Conservation (phyloP, 2,113 vertebrate species). For the Gambusia holbrooki region DNA sequence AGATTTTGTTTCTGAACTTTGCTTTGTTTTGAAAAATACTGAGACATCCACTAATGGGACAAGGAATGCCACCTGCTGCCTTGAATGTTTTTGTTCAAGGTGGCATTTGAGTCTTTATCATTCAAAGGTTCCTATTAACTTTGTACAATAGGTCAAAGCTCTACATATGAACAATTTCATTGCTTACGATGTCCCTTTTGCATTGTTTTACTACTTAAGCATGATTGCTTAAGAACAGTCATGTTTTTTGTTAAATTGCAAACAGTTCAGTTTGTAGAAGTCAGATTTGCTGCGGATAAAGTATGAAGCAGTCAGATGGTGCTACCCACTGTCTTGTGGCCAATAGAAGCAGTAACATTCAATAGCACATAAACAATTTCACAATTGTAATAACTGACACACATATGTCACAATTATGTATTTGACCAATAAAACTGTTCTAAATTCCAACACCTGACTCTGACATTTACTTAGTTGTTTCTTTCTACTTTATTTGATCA, state of each 20-base stretch:
- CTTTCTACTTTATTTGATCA: conserved; percentile 13
- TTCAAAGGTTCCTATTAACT: no score
- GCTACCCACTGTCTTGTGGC: neutral
- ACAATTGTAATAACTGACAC: neutral
- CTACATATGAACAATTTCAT: neutral
- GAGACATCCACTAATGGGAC: no score
- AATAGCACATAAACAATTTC: neutral
- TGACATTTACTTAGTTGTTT: neutral
- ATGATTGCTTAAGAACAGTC: neutral
- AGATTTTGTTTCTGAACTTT: no score
- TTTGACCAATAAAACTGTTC: no score
- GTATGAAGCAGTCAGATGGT: neutral
- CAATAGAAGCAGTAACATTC: neutral
- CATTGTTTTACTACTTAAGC: neutral
- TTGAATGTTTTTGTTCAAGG: neutral
- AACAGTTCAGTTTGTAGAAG: neutral
- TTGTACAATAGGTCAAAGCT: neutral
- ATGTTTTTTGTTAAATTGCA: neutral
- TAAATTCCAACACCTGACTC: no score
- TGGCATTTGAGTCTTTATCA: no score
- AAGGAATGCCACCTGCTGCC: no score
- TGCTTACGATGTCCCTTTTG: no score
- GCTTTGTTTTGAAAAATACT: no score
- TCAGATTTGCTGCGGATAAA: neutral
- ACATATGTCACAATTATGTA: no score